A percentile compares a stretch with the other conserved stretches of the same genome.
Conservation (phyloP, 2,797 vertebrate species). For the Aulostomus chinensis region DNA sequence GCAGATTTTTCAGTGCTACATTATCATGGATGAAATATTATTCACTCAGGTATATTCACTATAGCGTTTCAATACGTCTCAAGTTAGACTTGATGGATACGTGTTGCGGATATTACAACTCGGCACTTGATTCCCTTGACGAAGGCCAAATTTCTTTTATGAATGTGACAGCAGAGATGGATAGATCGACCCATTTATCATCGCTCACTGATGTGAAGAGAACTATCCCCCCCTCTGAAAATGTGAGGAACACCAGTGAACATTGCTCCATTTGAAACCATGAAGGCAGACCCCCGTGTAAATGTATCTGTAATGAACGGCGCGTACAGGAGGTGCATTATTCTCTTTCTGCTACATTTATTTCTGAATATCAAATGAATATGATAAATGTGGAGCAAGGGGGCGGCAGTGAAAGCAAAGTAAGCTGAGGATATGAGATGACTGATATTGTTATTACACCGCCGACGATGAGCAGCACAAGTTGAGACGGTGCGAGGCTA, state of each 20-base stretch:
- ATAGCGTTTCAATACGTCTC: slow-evolving; percentile 57
- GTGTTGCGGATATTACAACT: slow-evolving; percentile 65
- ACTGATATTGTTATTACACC: slow-evolving; percentile 74
- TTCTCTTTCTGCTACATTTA: slow-evolving; percentile 86
- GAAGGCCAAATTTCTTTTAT: slow-evolving; percentile 73
- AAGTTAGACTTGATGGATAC: slow-evolving; percentile 71
- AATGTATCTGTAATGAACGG: slow-evolving; percentile 81
- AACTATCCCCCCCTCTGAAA: slow-evolving; percentile 44
- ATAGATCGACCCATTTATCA: slow-evolving; percentile 73
- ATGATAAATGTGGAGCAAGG: slow-evolving; percentile 78
- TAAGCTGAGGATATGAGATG: slow-evolving; percentile 71
- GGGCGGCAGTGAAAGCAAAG: slow-evolving; percentile 50
- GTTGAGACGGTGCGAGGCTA: slow-evolving; percentile 53
- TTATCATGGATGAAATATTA: slow-evolving; percentile 73
- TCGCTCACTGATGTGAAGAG: slow-evolving; percentile 63
- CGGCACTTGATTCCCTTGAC: slow-evolving; percentile 66
- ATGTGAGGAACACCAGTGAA: slow-evolving; percentile 68
- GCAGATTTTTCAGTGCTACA: slow-evolving; percentile 65
- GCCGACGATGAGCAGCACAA: slow-evolving; percentile 58
- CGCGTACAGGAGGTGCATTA: slow-evolving; percentile 77
- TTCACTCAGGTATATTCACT: slow-evolving; percentile 61
- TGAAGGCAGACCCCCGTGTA: slow-evolving; percentile 72
- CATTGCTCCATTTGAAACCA: slow-evolving; percentile 70
- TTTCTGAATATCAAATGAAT: slow-evolving; percentile 84
- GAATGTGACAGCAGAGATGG: slow-evolving; percentile 68